phyloP scores from a whole-genome alignment of 2,888 invertebrate species.

The Oscheius myriophilus region DNA sequence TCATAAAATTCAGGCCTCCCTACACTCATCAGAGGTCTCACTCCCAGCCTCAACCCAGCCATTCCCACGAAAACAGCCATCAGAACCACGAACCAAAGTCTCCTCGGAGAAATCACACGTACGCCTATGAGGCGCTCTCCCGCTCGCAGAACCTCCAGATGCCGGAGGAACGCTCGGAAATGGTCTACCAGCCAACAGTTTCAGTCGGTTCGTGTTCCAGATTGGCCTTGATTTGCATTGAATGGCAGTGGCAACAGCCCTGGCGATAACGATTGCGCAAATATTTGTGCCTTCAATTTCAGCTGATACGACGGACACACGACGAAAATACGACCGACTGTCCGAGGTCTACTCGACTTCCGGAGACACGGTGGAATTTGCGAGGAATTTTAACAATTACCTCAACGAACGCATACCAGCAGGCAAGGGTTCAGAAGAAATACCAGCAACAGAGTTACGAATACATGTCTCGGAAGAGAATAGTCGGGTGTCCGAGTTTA shows the following conservation, averaged over 20 bases:
- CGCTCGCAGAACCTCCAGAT: too few species aligned
- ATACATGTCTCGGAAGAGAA: not conserved
- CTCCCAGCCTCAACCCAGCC: slow-evolving; percentile 3
- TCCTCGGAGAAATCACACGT: too few species aligned
- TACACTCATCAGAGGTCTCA: not conserved
- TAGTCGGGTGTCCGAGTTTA: not conserved
- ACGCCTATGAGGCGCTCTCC: too few species aligned
- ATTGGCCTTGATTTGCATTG: not conserved
- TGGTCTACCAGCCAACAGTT: slow-evolving; percentile 6
- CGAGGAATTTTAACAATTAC: slow-evolving; percentile 61
- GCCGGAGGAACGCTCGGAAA: too few species aligned
- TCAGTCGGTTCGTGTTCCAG: not conserved
- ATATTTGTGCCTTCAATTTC: slow-evolving; percentile 18
- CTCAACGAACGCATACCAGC: slow-evolving; percentile 60
- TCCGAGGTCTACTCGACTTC: slow-evolving; percentile 59
- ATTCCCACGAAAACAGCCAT: not conserved
- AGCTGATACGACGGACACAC: slow-evolving; percentile 44
- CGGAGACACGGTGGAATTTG: slow-evolving; percentile 66
- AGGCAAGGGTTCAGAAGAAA: slow-evolving; percentile 22
- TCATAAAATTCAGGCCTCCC: not conserved
- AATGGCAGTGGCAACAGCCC: not conserved
- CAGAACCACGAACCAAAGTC: too few species aligned
- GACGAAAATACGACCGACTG: slow-evolving; percentile 41
- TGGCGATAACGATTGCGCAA: slow-evolving; percentile 23
- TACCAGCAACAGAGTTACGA: not conserved